A percentile compares a stretch with the other conserved stretches of the same genome.
Conservation (phyloP, 2,797 vertebrate species). For the Mormyrops boulengeri region DNA sequence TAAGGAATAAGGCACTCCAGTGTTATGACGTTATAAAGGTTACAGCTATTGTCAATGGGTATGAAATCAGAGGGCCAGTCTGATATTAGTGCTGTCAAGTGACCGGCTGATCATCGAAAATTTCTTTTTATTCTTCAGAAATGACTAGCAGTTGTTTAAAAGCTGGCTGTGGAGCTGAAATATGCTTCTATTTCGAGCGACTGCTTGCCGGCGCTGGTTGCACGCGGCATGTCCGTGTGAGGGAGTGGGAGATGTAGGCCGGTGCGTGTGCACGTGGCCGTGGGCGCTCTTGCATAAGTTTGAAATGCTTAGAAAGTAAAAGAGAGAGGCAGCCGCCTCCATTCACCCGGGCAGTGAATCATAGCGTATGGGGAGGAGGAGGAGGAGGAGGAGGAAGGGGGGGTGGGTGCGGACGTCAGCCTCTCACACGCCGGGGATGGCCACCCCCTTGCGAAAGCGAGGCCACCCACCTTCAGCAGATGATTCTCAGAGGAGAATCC, state of each 20-base stretch:
- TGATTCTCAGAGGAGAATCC: constrained; percentile 93
- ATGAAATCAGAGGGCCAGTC: not conserved
- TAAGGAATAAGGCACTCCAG: not conserved
- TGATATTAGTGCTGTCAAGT: not conserved
- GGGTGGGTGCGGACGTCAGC: not conserved
- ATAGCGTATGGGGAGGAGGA: not conserved
- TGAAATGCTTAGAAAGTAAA: not conserved
- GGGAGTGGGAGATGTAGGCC: not conserved
- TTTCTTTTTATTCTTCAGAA: not conserved
- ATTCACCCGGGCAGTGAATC: constrained; percentile 13
- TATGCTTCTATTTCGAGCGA: not conserved
- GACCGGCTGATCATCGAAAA: not conserved
- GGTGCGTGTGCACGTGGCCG: not conserved
- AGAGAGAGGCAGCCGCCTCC: constrained; percentile 2
- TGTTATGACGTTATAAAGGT: not conserved
- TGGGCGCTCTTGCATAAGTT: constrained; percentile 7
- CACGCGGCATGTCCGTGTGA: not conserved
- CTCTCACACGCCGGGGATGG: not conserved
- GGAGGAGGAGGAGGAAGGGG: not conserved
- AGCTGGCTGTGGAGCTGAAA: not conserved
- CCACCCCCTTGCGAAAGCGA: not conserved
- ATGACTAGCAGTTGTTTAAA: not conserved
- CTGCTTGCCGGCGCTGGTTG: not conserved
- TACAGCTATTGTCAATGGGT: not conserved
- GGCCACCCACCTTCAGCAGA: constrained; percentile 80